A percentile compares a stretch with the other conserved stretches of the same genome.
These are phyloP conservation scores for Tiphia femorata DNA, from an alignment of 2,888 invertebrate species.

Conservation along the genomic window DNA sequence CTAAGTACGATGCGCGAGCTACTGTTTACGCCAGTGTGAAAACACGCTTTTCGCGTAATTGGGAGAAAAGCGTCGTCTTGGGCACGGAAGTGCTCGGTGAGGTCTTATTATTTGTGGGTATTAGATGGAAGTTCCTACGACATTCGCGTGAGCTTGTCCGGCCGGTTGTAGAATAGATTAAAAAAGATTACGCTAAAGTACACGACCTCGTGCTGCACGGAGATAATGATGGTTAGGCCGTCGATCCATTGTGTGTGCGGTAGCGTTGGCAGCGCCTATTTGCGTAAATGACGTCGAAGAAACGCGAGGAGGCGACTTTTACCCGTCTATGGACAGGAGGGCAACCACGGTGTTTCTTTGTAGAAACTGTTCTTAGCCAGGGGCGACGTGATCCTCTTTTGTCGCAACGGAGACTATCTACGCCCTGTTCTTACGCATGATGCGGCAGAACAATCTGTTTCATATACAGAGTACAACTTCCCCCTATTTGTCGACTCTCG, in stretches of 20 bases:
- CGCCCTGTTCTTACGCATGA: too few relatives aligned
- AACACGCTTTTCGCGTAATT: slow-evolving; percentile 1
- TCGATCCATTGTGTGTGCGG: slow-evolving; percentile 9
- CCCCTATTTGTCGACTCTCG: too few relatives aligned
- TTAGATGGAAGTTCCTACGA: background rate
- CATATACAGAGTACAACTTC: too few relatives aligned
- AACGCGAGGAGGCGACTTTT: slow-evolving; percentile 10
- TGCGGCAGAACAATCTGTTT: too few relatives aligned
- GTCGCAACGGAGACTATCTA: too few relatives aligned
- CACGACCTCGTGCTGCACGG: slow-evolving; percentile 10
- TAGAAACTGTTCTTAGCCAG: too few relatives aligned
- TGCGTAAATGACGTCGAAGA: slow-evolving; percentile 12
- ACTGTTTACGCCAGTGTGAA: too few relatives aligned
- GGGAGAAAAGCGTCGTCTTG: background rate
- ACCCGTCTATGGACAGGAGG: background rate
- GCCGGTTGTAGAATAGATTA: slow-evolving; percentile 18
- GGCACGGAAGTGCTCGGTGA: background rate
- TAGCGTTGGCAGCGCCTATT: slow-evolving; percentile 10
- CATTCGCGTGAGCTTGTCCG: slow-evolving; percentile 5
- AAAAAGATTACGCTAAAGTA: slow-evolving; percentile 17
- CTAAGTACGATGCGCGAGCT: too few relatives aligned
- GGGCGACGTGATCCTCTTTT: too few relatives aligned
- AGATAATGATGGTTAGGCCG: slow-evolving; percentile 4
- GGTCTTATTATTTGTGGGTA: slow-evolving; percentile 4
- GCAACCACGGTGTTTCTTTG: too few relatives aligned